Evolutionary conservation across 2,888 invertebrate species (phyloP).

Genomic region (Xestia sexstrigata): DNA sequence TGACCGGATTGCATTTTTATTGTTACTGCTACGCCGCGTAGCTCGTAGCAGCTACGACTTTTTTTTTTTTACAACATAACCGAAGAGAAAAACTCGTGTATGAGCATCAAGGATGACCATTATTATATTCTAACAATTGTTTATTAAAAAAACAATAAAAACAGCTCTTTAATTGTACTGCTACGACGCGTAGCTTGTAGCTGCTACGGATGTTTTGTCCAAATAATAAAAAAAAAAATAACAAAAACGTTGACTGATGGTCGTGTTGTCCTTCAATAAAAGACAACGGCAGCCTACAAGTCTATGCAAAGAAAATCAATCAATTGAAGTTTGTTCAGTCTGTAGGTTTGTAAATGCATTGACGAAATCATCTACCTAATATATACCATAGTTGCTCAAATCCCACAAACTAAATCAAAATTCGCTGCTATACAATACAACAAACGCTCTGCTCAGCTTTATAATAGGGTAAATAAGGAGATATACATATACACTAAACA

Average conservation of each 20-base stretch:
- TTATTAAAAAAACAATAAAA: background rate
- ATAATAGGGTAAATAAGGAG: no score
- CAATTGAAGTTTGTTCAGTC: slow-evolving; percentile 6
- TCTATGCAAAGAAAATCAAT: background rate
- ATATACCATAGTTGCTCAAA: no score
- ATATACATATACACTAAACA: no score
- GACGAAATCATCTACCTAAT: slow-evolving; percentile 21
- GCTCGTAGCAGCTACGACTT: slow-evolving; percentile 27
- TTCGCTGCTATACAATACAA: no score
- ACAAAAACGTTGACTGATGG: background rate
- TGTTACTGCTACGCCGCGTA: slow-evolving; percentile 26
- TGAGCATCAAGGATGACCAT: background rate
- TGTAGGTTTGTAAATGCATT: slow-evolving; percentile 24
- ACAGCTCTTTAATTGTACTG: background rate
- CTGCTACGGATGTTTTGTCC: slow-evolving; percentile 10
- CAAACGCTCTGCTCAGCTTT: no score
- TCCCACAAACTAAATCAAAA: no score
- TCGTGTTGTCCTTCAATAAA: background rate
- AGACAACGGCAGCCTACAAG: background rate
- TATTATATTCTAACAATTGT: background rate
- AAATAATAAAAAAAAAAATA: background rate
- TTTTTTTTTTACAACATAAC: background rate
- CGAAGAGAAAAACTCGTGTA: background rate
- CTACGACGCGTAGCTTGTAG: slow-evolving; percentile 24
- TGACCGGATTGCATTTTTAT: background rate